Conservation (phyloP, 2,888 invertebrate species). For the Acleris literana region DNA sequence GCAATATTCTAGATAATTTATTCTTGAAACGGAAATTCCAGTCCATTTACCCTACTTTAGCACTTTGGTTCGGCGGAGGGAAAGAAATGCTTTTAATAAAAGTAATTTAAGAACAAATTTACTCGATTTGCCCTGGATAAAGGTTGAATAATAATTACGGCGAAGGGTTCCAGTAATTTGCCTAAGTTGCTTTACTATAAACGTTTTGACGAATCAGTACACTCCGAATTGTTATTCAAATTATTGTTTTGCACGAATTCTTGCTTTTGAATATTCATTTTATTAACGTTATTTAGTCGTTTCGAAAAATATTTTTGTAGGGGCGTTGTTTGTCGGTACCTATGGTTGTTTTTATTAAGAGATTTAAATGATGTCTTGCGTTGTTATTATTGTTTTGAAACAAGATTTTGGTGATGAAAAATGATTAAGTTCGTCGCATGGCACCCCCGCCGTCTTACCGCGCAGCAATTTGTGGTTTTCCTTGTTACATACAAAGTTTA, state of each 20-base stretch:
- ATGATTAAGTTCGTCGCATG: too few relatives aligned
- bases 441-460: too few relatives aligned
- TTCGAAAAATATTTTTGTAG: constrained; percentile 40
- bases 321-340: constrained; percentile 3
- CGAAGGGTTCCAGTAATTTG: constrained; percentile 61
- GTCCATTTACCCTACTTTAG: constrained; percentile 78
- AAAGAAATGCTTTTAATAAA: constrained; percentile 81
- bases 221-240: constrained; percentile 47
- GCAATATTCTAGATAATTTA: constrained; percentile 72
- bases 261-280: constrained; percentile 57
- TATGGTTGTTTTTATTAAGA: background rate
- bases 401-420: too few relatives aligned
- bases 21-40: constrained; percentile 74
- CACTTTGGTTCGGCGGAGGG: constrained; percentile 71
- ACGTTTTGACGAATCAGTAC: constrained; percentile 47
- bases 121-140: constrained; percentile 72
- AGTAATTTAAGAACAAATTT: constrained; percentile 77
- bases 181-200: constrained; percentile 61
- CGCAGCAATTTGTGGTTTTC: too few relatives aligned
- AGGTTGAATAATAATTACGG: constrained; percentile 77
- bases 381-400: too few relatives aligned
- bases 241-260: constrained; percentile 52
- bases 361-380: background rate
- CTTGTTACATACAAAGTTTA: too few relatives aligned
- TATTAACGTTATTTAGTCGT: constrained; percentile 48